Base-by-base conservation (phyloP, 1,140 invertebrate genomes). In the Lasioglossum baleicum region DNA sequence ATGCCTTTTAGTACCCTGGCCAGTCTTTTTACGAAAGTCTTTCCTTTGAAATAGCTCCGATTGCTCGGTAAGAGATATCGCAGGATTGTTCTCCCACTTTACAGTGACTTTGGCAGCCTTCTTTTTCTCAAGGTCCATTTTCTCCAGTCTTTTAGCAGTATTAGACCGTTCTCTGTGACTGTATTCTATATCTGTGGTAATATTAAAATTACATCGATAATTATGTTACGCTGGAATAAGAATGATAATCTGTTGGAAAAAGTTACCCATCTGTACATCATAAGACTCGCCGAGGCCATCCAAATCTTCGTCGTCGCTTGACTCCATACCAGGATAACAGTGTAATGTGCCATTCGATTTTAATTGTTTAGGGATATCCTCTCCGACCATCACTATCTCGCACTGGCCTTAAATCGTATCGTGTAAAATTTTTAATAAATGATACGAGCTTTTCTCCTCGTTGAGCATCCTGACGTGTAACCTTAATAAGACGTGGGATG, bases 81-180 rank as follows among this genome's bases (percentile, higher is more conserved):
- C 85, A n/a, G 93, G 90, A 85, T 94, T 93, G 53, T 94, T 92
- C 84, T 97, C 96, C 95, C 96, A 97, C 92, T 97, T 97, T 48
- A 97, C 93, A 80, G 96, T 96, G 4, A 96, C 95, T 93, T 96
- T 96, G n/a, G 96, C 95, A 80, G 96, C 95, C 90, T 96, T 95
- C 90, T 97, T 96, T 87, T 96, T 95, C 77, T 98, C 97, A 88
- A 96, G 95, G 87, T 98, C 97, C 93, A 99, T 95, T 92, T 97
- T 97, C 87, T 99, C 98, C 64, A 99, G 91, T 88, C 97, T 94
- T 85, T 97, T 96, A 40, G 97, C 97, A 60, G 98, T 99, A 90
- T 98, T 98, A 11, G 98, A 97, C 85, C 98, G 94, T 80, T 96
- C 94, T 85, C 97, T 94, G 56, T 92, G 92, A 82, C 90, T 90